These are phyloP conservation scores for Pipistrellus kuhlii DNA, from an alignment of 2,797 vertebrate species.

Conservation along the genomic window DNA sequence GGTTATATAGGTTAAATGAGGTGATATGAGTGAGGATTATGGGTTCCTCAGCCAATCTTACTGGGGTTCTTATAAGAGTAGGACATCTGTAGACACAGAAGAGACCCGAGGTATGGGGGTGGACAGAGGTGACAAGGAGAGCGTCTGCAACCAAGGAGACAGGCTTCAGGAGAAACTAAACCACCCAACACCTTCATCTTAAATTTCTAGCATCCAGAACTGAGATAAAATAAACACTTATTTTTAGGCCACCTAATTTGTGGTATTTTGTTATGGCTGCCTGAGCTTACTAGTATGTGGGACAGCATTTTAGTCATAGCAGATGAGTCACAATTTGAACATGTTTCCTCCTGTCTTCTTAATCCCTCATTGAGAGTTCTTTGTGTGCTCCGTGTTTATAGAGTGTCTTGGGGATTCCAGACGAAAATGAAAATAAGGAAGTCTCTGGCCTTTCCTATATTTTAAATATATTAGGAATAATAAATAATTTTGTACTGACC, in stretches of 20 bases:
- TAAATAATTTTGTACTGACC: not conserved
- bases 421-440: not conserved
- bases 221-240: not conserved
- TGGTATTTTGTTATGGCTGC: not conserved
- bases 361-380: not conserved
- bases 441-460: not conserved
- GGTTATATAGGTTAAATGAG: not conserved
- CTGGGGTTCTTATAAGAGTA: not conserved
- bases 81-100: not conserved
- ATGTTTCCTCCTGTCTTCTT: not conserved
- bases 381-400: not conserved
- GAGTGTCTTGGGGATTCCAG: not conserved
- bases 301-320: not conserved
- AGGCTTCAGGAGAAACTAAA: not conserved
- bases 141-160: not conserved
- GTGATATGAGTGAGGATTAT: not conserved
- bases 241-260: not conserved
- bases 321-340: not conserved
- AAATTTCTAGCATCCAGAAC: not conserved
- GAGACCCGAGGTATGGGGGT: not conserved
- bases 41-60: not conserved
- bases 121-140: not conserved
- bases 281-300: not conserved
- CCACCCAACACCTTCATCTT: fast-evolving
- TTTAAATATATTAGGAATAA: not conserved